These are phyloP conservation scores for Chlorops oryzae DNA, from an alignment of 1,140 invertebrate species.

Conservation along the genomic window DNA sequence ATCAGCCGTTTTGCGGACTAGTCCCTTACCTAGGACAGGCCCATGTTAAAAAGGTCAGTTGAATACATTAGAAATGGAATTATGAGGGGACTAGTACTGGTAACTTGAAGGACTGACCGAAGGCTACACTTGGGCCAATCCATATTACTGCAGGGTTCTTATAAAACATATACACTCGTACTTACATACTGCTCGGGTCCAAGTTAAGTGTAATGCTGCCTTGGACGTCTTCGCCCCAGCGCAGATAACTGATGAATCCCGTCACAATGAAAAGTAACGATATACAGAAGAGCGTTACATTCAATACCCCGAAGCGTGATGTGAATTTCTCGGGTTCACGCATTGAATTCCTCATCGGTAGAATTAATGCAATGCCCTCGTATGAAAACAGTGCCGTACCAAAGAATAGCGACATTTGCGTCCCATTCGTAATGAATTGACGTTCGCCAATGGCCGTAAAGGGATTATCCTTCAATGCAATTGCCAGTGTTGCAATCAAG, in stretches of 20 bases:
- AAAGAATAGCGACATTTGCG: slow-evolving; percentile 62
- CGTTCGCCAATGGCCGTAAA: slow-evolving; percentile 56
- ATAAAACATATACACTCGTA: no score
- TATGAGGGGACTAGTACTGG: no score
- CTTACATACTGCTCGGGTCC: slow-evolving; percentile 44
- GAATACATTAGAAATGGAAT: no score
- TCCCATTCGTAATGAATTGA: slow-evolving; percentile 53
- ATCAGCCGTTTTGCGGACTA: no score
- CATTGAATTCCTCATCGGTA: slow-evolving; percentile 88
- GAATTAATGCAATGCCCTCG: slow-evolving; percentile 72
- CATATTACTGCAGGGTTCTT: no score
- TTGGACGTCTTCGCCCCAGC: slow-evolving; percentile 57
- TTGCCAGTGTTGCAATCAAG: slow-evolving; percentile 62
- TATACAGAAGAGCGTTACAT: slow-evolving; percentile 70
- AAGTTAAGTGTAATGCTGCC: slow-evolving; percentile 64
- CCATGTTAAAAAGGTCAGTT: no score
- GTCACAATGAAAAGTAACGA: slow-evolving; percentile 63
- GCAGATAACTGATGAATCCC: slow-evolving; percentile 69
- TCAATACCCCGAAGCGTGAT: slow-evolving; percentile 71
- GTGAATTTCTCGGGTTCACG: slow-evolving; percentile 67
- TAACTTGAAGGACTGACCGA: no score
- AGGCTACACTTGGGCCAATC: no score
- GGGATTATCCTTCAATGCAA: slow-evolving; percentile 56
- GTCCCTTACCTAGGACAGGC: no score
- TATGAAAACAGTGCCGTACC: slow-evolving; percentile 72